Evolutionary conservation across 2,797 vertebrate genomes (phyloP).

Genomic region (Etheostoma perlongum): DNA sequence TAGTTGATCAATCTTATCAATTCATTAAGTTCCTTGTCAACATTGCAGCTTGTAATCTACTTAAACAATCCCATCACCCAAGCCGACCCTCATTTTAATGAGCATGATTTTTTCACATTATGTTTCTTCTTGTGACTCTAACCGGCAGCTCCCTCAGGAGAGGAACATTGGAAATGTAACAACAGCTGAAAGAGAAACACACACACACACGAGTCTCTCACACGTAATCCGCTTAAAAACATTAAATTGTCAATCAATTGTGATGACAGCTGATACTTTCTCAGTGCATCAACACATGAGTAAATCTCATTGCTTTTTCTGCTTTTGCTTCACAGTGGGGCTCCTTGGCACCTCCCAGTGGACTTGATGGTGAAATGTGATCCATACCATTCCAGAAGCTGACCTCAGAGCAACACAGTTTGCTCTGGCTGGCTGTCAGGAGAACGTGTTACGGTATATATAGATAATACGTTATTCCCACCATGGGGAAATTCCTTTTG

Average conservation of each 20-base stretch:
- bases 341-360: constrained; percentile 55
- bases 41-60: constrained; percentile 2
- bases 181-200: constrained; percentile 22
- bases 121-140: constrained; percentile 21
- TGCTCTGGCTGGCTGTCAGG: neutral
- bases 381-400: constrained; percentile 73
- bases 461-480: too few relatives aligned
- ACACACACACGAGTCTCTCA: constrained; percentile 8
- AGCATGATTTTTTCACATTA: neutral
- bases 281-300: constrained; percentile 37
- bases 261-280: constrained; percentile 21
- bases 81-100: constrained; percentile 38
- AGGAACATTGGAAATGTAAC: constrained; percentile 19
- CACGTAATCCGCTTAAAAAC: constrained; percentile 42
- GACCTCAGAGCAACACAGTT: neutral
- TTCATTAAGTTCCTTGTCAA: constrained; percentile 31
- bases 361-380: constrained; percentile 33
- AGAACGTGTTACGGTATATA: constrained; percentile 24
- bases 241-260: constrained; percentile 24
- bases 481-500: too few relatives aligned
- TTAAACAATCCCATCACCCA: constrained; percentile 34
- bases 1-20: neutral
- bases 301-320: neutral
- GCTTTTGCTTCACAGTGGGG: constrained; percentile 24
- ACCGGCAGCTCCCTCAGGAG: constrained; percentile 40